These are phyloP conservation scores for Trachurus trachurus DNA, from an alignment of 2,797 vertebrate genomes.

Conservation along the genomic window DNA sequence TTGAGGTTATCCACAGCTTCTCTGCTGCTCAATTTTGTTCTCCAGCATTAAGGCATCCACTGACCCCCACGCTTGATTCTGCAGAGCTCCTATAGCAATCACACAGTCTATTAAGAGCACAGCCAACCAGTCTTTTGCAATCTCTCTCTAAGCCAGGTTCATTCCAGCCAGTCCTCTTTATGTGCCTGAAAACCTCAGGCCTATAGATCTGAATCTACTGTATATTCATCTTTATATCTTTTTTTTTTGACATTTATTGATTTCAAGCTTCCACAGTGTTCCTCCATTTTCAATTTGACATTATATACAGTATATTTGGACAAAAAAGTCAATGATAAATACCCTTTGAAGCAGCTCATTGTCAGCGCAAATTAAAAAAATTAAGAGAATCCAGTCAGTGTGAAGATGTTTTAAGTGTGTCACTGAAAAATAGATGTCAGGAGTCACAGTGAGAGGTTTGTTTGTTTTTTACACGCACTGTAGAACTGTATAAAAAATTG, in stretches of 20 bases:
- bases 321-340: slow-evolving; percentile 31
- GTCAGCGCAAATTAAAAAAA: slow-evolving; percentile 14
- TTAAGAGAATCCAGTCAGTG: neutral
- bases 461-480: neutral
- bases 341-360: neutral
- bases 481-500: slow-evolving; percentile 14
- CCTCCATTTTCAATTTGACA: slow-evolving; percentile 26
- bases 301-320: slow-evolving; percentile 8
- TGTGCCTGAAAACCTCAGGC: neutral
- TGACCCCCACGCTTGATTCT: slow-evolving; percentile 42
- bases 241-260: neutral
- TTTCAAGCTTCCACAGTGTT: slow-evolving; percentile 1
- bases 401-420: slow-evolving; percentile 19
- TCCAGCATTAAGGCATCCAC: slow-evolving; percentile 24
- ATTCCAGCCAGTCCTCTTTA: neutral
- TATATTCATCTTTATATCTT: neutral
- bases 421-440: slow-evolving; percentile 23
- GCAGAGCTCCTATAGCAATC: slow-evolving; percentile 36
- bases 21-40: slow-evolving; percentile 23
- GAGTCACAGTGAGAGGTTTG: neutral
- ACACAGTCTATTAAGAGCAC: slow-evolving; percentile 36
- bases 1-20: slow-evolving; percentile 30
- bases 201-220: neutral
- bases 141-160: slow-evolving; percentile 18
- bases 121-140: neutral